Evolutionary conservation across 1,140 invertebrate genomes (phyloP).

Genomic region (Paraescarpia echinospica): DNA sequence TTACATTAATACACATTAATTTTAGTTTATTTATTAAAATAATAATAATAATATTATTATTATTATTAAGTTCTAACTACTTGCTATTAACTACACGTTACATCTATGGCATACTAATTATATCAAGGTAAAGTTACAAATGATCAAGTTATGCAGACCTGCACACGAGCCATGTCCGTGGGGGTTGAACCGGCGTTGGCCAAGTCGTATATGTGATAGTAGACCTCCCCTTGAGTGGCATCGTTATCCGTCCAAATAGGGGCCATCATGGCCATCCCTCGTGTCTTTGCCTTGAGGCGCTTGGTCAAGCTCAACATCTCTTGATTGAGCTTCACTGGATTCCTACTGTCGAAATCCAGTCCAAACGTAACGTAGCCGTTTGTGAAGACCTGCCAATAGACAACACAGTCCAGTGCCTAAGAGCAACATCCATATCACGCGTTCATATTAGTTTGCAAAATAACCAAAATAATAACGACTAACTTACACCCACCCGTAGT

Average conservation of each 20-base stretch:
- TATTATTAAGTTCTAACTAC: no score
- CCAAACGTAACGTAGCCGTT: not conserved
- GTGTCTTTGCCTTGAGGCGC: not conserved
- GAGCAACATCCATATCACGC: not conserved
- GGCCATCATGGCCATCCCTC: not conserved
- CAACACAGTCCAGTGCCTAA: not conserved
- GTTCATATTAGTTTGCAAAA: not conserved
- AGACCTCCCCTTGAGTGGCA: not conserved
- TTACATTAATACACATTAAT: no score
- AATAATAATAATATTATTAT: no score
- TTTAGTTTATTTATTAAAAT: no score
- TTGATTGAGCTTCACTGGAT: not conserved
- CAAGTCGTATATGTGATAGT: not conserved
- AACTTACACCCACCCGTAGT: not conserved
- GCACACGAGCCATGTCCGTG: not conserved
- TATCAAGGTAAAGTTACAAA: not conserved
- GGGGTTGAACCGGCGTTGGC: not conserved
- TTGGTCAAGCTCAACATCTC: not conserved
- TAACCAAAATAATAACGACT: not conserved
- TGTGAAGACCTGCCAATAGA: not conserved
- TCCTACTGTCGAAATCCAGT: not conserved
- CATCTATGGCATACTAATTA: not conserved
- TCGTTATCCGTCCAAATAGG: not conserved
- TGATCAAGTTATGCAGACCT: not conserved
- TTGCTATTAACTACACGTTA: not conserved